phyloP scores from a whole-genome alignment of 2,113 vertebrate species.

The Lepisosteus osseus region DNA sequence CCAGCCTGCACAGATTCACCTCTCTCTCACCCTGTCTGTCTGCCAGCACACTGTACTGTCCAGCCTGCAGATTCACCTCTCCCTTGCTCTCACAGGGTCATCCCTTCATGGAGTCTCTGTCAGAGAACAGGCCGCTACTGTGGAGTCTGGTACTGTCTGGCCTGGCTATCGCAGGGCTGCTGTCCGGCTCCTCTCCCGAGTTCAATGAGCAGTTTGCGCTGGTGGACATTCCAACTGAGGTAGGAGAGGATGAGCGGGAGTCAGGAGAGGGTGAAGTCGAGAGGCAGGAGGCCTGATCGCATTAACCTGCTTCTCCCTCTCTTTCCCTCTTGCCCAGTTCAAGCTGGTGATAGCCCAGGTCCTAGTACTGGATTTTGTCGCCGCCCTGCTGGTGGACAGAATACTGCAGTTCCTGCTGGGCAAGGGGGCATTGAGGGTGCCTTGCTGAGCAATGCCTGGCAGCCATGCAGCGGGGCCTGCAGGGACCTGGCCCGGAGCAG shows the following conservation, averaged over 20 bases:
- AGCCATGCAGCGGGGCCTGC: constrained; percentile 11
- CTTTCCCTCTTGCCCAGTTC: constrained; percentile 65
- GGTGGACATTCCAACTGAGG: constrained; percentile 90
- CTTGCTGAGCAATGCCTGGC: constrained; percentile 77
- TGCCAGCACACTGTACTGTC: not conserved
- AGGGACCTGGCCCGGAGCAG: constrained; percentile 28
- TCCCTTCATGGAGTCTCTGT: constrained; percentile 93
- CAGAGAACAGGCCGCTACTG: constrained; percentile 84
- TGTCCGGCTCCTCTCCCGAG: constrained; percentile 85
- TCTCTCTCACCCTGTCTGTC: not conserved
- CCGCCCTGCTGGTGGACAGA: constrained; percentile 79
- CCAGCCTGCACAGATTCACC: not conserved
- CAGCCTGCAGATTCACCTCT: not conserved
- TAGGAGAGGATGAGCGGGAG: constrained; percentile 38
- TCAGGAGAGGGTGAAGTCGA: too few species aligned
- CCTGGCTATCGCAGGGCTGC: constrained; percentile 78
- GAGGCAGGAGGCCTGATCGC: not conserved
- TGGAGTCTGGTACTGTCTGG: constrained; percentile 86
- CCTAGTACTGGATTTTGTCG: constrained; percentile 82
- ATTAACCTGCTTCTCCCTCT: not conserved
- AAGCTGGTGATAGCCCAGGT: constrained; percentile 86
- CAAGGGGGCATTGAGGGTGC: constrained; percentile 83
- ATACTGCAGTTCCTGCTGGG: constrained; percentile 86
- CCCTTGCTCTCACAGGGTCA: constrained; percentile 70
- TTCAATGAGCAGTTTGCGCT: constrained; percentile 92